phyloP scores from a whole-genome alignment of 92 coral and sea anemone species.

The Heteractis magnifica region DNA sequence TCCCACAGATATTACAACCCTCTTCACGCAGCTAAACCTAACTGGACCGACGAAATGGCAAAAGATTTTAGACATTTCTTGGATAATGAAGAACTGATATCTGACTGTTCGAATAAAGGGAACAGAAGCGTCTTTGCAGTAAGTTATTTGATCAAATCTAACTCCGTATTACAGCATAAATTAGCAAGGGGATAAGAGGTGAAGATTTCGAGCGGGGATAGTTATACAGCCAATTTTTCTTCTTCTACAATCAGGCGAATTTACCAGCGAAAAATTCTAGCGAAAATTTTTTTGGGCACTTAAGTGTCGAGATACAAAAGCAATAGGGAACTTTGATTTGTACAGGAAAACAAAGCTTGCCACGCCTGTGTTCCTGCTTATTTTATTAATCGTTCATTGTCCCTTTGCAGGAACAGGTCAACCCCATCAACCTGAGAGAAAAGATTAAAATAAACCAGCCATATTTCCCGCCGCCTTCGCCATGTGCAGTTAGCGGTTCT shows the following conservation, averaged over 20 bases:
- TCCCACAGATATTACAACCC: background rate
- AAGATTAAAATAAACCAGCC: background rate
- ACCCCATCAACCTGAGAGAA: background rate
- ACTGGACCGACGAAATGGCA: conserved; percentile 17
- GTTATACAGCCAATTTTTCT: no score
- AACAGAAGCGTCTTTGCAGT: background rate
- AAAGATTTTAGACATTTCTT: conserved; percentile 3
- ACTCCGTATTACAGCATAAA: no score
- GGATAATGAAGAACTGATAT: background rate
- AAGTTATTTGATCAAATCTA: background rate
- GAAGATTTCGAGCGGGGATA: no score
- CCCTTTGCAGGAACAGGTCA: background rate
- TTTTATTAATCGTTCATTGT: background rate
- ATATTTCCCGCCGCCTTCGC: background rate
- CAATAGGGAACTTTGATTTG: no score
- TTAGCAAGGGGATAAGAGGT: no score
- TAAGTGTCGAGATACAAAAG: no score
- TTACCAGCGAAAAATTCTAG: no score
- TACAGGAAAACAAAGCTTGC: no score
- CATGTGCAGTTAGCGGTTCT: background rate
- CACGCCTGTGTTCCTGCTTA: no score
- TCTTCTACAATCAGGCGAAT: no score
- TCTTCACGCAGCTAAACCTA: background rate
- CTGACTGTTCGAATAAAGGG: background rate
- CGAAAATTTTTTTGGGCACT: no score